Conservation (phyloP, 2,797 vertebrate genomes). For the Darevskia mixta region DNA sequence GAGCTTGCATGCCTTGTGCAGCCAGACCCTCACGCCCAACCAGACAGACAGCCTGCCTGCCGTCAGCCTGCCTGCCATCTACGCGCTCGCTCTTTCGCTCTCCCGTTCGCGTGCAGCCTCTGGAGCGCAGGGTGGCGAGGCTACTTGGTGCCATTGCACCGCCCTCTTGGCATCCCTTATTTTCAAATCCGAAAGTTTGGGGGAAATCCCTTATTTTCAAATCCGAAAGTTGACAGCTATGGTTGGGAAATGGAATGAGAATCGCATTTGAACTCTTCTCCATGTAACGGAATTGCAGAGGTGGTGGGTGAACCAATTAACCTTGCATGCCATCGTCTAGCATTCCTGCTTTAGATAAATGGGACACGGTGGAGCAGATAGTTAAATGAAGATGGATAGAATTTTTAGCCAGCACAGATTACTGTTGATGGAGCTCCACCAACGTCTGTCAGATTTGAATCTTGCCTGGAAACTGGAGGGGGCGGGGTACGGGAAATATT, state of each 20-base stretch:
- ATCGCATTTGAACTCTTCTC: background rate
- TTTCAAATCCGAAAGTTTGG: no score
- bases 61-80: no score
- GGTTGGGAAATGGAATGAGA: background rate
- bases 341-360: background rate
- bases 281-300: background rate
- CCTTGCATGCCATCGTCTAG: background rate
- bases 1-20: no score
- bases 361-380: background rate
- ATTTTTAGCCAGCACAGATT: background rate
- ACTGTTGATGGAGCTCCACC: background rate
- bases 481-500: background rate
- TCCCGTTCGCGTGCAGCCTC: no score
- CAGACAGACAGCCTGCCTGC: no score
- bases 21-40: no score
- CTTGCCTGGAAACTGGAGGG: background rate
- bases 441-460: fast-evolving
- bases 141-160: no score
- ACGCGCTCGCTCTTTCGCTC: no score
- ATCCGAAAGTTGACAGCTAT: no score
- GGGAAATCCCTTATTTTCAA: no score
- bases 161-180: no score
- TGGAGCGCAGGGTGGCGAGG: no score
- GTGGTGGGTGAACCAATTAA: background rate
- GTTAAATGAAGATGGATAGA: background rate